phyloP scores from a whole-genome alignment of 2,797 vertebrate genomes.

The Avahi laniger region DNA sequence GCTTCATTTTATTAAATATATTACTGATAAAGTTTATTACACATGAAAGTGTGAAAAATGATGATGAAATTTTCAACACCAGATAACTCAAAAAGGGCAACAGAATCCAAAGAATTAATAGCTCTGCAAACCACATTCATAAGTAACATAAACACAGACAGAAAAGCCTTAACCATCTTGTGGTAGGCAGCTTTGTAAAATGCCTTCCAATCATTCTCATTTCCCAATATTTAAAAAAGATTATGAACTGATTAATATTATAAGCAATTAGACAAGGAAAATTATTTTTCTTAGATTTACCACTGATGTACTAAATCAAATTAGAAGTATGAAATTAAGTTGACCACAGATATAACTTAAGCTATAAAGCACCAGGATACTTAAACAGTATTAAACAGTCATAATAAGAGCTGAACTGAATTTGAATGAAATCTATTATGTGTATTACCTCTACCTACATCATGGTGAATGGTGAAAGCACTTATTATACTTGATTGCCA shows the following conservation, averaged over 20 bases:
- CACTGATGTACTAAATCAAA: slow-evolving; percentile 16
- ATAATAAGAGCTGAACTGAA: background rate
- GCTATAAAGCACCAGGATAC: background rate
- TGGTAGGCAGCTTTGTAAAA: background rate
- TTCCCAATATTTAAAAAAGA: background rate
- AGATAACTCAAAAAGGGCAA: slow-evolving; percentile 27
- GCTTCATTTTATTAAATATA: background rate
- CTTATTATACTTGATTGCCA: background rate
- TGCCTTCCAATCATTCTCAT: background rate
- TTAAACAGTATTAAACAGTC: background rate
- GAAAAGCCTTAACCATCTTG: background rate
- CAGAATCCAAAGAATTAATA: slow-evolving; percentile 22
- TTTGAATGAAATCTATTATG: background rate
- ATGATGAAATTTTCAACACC: background rate
- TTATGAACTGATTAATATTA: background rate
- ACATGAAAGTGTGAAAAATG: background rate
- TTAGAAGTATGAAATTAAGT: slow-evolving; percentile 8
- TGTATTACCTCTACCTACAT: background rate
- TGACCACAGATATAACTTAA: slow-evolving; percentile 19
- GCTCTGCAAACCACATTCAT: background rate
- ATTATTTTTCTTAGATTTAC: slow-evolving; percentile 27
- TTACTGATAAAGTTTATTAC: background rate
- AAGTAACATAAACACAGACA: slow-evolving; percentile 12
- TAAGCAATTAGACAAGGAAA: slow-evolving; percentile 13
- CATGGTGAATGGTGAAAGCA: background rate